These are phyloP conservation scores for Coelinius sp. DNA, from an alignment of 2,888 invertebrate species.

Conservation along the genomic window DNA sequence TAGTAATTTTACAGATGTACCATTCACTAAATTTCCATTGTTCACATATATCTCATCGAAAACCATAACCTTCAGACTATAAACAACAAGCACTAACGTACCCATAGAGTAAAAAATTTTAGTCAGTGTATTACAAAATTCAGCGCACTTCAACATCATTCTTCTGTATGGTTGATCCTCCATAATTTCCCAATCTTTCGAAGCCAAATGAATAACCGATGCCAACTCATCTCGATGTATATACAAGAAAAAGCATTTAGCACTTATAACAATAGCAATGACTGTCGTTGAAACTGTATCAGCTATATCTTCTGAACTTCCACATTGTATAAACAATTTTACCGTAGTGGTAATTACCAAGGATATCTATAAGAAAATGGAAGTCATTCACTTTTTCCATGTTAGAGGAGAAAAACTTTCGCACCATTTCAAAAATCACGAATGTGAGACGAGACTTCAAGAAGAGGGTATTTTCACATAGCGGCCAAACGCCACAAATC, in stretches of 20 bases:
- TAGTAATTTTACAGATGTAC: slow-evolving; percentile 32
- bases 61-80: neutral
- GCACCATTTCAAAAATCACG: slow-evolving; percentile 42
- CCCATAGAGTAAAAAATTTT: slow-evolving; percentile 25
- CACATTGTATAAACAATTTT: slow-evolving; percentile 52
- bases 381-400: too few species aligned
- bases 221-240: slow-evolving; percentile 48
- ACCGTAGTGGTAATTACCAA: slow-evolving; percentile 43
- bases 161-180: slow-evolving; percentile 41
- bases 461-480: slow-evolving; percentile 43
- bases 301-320: slow-evolving; percentile 51
- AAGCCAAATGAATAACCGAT: slow-evolving; percentile 44
- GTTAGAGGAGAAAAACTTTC: too few species aligned
- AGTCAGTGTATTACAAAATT: slow-evolving; percentile 41
- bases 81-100: neutral
- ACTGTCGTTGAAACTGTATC: slow-evolving; percentile 50
- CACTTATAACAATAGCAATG: slow-evolving; percentile 47
- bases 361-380: slow-evolving; percentile 40
- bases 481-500: slow-evolving; percentile 51
- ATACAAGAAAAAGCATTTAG: slow-evolving; percentile 51
- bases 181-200: slow-evolving; percentile 51
- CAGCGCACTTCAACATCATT: slow-evolving; percentile 48
- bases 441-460: slow-evolving; percentile 42
- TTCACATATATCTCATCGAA: slow-evolving; percentile 7
- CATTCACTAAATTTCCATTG: slow-evolving; percentile 19